phyloP scores from a whole-genome alignment of 2,797 vertebrate species.

The Poeciliopsis paucimaculata region DNA sequence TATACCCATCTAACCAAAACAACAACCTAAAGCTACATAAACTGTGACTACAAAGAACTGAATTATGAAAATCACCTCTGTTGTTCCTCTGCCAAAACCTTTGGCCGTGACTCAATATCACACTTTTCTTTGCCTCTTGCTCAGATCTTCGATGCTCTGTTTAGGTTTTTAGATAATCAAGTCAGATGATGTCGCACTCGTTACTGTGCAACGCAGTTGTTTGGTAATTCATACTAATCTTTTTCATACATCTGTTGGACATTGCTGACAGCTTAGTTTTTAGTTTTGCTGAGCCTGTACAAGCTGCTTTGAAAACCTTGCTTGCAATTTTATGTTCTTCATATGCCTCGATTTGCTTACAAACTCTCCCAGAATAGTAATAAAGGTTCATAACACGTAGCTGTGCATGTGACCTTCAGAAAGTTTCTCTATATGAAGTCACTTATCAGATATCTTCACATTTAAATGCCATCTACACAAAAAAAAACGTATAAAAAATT shows the following conservation, averaged over 20 bases:
- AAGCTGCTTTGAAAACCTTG: conserved; percentile 26
- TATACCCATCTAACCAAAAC: background rate
- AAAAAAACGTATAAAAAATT: background rate
- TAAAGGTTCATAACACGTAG: conserved; percentile 22
- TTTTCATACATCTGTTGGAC: conserved; percentile 17
- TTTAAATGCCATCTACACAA: background rate
- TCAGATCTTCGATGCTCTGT: background rate
- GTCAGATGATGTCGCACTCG: background rate
- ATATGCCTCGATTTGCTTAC: conserved; percentile 24
- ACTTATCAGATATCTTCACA: background rate
- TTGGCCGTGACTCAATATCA: background rate
- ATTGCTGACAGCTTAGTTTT: conserved; percentile 42
- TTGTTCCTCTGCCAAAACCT: background rate
- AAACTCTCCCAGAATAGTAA: conserved; percentile 45
- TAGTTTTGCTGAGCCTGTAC: conserved; percentile 43
- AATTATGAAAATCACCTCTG: background rate
- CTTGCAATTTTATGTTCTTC: conserved; percentile 50
- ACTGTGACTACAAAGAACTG: background rate
- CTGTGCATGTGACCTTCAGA: conserved; percentile 27
- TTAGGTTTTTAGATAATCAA: background rate
- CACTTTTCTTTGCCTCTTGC: background rate
- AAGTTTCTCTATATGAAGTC: background rate
- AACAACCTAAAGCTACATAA: background rate
- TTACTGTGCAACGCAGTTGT: background rate
- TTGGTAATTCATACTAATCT: conserved; percentile 48